phyloP scores from a whole-genome alignment of 2,113 vertebrate species.

The Sebastes fasciatus region DNA sequence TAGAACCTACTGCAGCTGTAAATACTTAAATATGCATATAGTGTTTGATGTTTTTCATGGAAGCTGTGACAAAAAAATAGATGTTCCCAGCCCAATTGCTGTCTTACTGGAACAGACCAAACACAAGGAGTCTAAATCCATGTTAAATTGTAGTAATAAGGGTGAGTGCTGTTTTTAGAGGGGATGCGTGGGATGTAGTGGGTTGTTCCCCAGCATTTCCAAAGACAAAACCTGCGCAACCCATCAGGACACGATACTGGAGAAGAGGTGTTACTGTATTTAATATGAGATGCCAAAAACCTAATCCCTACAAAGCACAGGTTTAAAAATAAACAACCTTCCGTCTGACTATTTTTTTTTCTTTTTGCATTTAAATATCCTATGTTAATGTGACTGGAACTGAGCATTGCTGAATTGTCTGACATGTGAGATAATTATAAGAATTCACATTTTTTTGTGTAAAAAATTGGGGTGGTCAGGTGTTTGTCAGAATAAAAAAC shows the following conservation, averaged over 20 bases:
- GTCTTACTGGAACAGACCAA: slow-evolving; percentile 1
- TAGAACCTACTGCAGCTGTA: not conserved
- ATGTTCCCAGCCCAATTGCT: slow-evolving; percentile 25
- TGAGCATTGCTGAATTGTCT: not conserved
- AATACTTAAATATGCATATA: slow-evolving; percentile 8
- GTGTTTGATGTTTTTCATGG: slow-evolving; percentile 37
- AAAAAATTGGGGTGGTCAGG: not conserved
- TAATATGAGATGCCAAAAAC: slow-evolving; percentile 33
- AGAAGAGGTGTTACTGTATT: slow-evolving; percentile 39
- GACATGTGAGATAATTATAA: not conserved
- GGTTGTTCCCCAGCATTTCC: slow-evolving; percentile 28
- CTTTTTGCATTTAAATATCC: not conserved
- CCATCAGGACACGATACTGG: slow-evolving; percentile 8
- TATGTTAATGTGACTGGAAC: slow-evolving; percentile 3
- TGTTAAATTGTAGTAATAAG: slow-evolving; percentile 27
- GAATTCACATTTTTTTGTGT: not conserved
- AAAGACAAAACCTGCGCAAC: slow-evolving; percentile 33
- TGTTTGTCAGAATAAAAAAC: not conserved
- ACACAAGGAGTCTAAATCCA: slow-evolving; percentile 32
- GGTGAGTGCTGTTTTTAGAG: slow-evolving; percentile 39
- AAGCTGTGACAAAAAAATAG: slow-evolving; percentile 37
- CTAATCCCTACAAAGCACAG: slow-evolving; percentile 31
- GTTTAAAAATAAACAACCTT: slow-evolving; percentile 33
- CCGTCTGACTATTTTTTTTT: no score
- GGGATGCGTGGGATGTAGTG: slow-evolving; percentile 40